Evolutionary conservation across 1,140 invertebrate species (phyloP), one percentile per base, ranked within the genome.

Genomic region (Scaptomyza montana): DNA sequence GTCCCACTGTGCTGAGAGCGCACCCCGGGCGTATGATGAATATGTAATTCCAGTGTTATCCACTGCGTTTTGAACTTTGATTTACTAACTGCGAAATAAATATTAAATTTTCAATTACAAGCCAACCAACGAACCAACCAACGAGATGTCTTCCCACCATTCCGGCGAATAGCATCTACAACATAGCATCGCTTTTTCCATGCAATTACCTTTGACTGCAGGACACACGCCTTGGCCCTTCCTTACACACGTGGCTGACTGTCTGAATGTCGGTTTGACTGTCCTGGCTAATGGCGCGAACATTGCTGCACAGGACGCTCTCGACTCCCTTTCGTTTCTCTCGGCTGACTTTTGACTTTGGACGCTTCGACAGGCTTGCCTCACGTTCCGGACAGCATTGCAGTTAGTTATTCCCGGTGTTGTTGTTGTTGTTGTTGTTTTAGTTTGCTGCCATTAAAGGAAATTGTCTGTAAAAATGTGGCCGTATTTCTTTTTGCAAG

Each of bases 51-150:
- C 75, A 54, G 60, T 74, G 81, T 78, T 85, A 86, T 87, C 81
- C 81, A 86, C 65, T 82, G 82, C 64, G 75, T 56, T 33, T 33
- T 82, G 75, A 82, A 84, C 84, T 89, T 84, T 89, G 84, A 89
- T 89, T 89, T 89, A 89, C 79, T 89, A 89, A 89, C 84, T 89
- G 84, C 84, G 79, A 89, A 89, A 82, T 89, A 89, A 89, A 89
- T 89, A 89, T 89, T 87, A 84, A 80, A 89, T 89, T 89, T 89
- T 89, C 82, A 86, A 89, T 89, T 89, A 89, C 84, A 43, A 61
- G 12, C 33, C 50, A 53, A 16, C 16, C 16, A 16, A 16, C 16
- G 0, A 30, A 30, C 28, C 1, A 30, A 55, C 57, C 56, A 77
- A 65, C 64, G 54, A 41, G 39, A 53, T 39, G 28, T 13, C 8